Percentiles rank a stretch among this genome's conserved stretches.
phyloP scores from a whole-genome alignment of 2,888 invertebrate genomes.

The Rhodophaea formosa region DNA sequence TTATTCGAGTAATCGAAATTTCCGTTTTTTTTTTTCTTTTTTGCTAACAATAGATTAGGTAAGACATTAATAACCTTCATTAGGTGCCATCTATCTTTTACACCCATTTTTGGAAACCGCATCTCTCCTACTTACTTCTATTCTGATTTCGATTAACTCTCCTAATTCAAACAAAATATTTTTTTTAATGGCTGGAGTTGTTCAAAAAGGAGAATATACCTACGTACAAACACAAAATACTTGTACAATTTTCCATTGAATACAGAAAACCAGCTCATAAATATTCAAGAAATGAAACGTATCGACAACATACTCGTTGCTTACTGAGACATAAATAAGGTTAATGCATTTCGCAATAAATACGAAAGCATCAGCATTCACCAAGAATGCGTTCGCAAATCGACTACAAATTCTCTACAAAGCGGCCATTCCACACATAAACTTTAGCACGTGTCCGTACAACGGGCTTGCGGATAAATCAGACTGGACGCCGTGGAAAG shows the following conservation, averaged over 20 bases:
- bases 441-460: conserved; percentile 46
- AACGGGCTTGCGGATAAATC: conserved; percentile 49
- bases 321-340: conserved; percentile 4
- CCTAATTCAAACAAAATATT: too few relatives aligned
- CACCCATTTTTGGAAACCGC: too few relatives aligned
- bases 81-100: too few relatives aligned
- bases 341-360: conserved; percentile 20
- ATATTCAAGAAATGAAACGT: conserved; percentile 1
- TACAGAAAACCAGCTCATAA: not conserved
- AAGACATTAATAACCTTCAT: too few relatives aligned
- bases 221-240: not conserved
- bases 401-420: conserved; percentile 60
- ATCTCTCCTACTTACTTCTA: too few relatives aligned
- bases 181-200: too few relatives aligned
- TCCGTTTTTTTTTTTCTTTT: too few relatives aligned
- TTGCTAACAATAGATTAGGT: too few relatives aligned
- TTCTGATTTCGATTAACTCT: too few relatives aligned
- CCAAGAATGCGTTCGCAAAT: conserved; percentile 40
- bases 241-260: not conserved
- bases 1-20: too few relatives aligned
- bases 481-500: conserved; percentile 38
- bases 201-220: too few relatives aligned
- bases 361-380: conserved; percentile 21
- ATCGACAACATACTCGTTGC: not conserved
- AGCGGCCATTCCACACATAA: conserved; percentile 50